A percentile compares a stretch with the other conserved stretches of the same genome.
phyloP scores from a whole-genome alignment of 1,140 invertebrate species.

The Formica selysi region DNA sequence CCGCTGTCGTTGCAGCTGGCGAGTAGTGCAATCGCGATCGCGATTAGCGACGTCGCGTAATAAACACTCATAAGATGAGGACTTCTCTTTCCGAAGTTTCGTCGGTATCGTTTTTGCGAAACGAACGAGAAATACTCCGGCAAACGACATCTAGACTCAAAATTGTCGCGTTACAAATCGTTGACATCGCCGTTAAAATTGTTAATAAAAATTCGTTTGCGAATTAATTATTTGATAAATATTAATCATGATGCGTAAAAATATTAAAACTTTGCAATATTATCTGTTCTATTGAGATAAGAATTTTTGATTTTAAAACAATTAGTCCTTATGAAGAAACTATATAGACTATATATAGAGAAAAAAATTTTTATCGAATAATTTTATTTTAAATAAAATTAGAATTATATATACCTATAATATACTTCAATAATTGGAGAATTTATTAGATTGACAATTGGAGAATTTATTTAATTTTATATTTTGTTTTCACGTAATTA shows the following conservation, averaged over 20 bases:
- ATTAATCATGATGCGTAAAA: background rate
- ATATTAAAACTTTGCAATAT: no score
- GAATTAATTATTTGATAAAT: background rate
- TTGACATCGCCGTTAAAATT: conserved; percentile 27
- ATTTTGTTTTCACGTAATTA: no score
- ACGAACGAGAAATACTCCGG: background rate
- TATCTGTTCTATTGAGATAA: background rate
- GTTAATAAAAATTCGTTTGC: background rate
- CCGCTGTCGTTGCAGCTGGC: background rate
- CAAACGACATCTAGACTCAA: conserved; percentile 50
- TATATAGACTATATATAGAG: no score
- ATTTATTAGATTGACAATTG: background rate
- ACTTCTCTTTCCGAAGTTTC: background rate
- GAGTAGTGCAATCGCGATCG: background rate
- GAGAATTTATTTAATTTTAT: no score
- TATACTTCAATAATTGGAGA: background rate
- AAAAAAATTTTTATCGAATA: no score
- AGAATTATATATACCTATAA: no score
- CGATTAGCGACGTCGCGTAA: background rate
- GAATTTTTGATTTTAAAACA: background rate
- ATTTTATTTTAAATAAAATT: no score
- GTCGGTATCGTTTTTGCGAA: conserved; percentile 37
- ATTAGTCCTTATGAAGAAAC: no score
- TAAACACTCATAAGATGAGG: conserved; percentile 4
- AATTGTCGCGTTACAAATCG: conserved; percentile 25